Conservation (phyloP, 2,888 invertebrate species). For the Carcina quercana region DNA sequence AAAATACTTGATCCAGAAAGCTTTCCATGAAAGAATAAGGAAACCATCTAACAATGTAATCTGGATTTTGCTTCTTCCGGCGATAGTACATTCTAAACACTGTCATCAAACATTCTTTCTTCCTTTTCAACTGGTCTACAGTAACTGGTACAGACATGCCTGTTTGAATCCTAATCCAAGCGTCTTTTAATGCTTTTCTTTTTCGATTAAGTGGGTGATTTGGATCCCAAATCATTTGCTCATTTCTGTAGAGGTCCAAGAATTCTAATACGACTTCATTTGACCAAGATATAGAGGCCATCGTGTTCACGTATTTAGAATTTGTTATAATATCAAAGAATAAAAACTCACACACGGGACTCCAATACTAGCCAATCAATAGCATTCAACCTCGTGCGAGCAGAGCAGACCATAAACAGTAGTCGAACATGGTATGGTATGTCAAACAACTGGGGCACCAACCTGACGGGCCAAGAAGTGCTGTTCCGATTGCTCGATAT, state of each 20-base stretch:
- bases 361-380: too few relatives aligned
- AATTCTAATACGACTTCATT: conserved; percentile 55
- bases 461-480: too few relatives aligned
- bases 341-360: too few relatives aligned
- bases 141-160: conserved; percentile 40
- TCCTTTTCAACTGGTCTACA: conserved; percentile 52
- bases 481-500: too few relatives aligned
- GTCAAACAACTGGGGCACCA: too few relatives aligned
- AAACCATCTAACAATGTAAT: conserved; percentile 54
- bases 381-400: too few relatives aligned
- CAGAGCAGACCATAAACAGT: too few relatives aligned
- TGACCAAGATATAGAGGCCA: conserved; percentile 26
- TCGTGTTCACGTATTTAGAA: too few relatives aligned
- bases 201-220: conserved; percentile 49
- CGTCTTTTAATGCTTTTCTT: conserved; percentile 44
- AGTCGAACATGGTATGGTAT: too few relatives aligned
- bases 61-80: conserved; percentile 39
- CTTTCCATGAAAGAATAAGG: conserved; percentile 56
- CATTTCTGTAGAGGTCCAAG: conserved; percentile 48
- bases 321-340: too few relatives aligned
- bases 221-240: conserved; percentile 57
- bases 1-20: conserved; percentile 57
- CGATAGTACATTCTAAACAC: conserved; percentile 49
- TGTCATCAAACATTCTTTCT: conserved; percentile 65
- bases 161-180: conserved; percentile 55